Conservation (phyloP, 2,888 invertebrate genomes). For the Gisinianus flammeolus region DNA sequence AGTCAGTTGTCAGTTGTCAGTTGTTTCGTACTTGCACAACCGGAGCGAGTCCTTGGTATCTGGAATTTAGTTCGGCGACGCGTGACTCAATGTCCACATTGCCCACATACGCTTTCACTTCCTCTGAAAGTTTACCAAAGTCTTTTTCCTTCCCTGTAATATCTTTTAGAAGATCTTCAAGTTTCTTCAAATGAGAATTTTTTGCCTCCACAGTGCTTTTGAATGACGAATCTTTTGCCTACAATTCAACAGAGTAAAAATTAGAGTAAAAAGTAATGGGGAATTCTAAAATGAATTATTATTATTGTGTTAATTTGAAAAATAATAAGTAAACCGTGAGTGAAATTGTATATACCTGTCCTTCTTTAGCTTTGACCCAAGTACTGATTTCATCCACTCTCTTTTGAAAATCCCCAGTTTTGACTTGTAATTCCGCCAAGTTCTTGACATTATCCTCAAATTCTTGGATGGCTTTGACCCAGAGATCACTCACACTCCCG, state of each 20-base stretch:
- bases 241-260: too few relatives aligned
- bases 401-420: conserved; percentile 82
- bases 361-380: conserved; percentile 87
- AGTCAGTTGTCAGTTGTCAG: too few relatives aligned
- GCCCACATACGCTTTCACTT: conserved; percentile 64
- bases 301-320: neutral
- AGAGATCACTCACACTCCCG: conserved; percentile 74
- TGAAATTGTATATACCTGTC: conserved; percentile 59
- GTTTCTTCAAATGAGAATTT: conserved; percentile 75
- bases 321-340: neutral
- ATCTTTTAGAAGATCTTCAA: conserved; percentile 74
- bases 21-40: conserved; percentile 68
- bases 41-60: conserved; percentile 82
- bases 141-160: conserved; percentile 67
- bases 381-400: conserved; percentile 77
- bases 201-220: conserved; percentile 86
- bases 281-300: conserved; percentile 9
- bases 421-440: conserved; percentile 75
- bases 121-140: conserved; percentile 30
- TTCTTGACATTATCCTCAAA: conserved; percentile 75
- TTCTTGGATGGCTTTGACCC: conserved; percentile 76
- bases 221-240: conserved; percentile 86
- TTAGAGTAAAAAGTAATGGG: too few relatives aligned
- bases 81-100: conserved; percentile 77
- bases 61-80: conserved; percentile 77